Conservation (phyloP, 1,140 invertebrate genomes). For the Apis florea region DNA sequence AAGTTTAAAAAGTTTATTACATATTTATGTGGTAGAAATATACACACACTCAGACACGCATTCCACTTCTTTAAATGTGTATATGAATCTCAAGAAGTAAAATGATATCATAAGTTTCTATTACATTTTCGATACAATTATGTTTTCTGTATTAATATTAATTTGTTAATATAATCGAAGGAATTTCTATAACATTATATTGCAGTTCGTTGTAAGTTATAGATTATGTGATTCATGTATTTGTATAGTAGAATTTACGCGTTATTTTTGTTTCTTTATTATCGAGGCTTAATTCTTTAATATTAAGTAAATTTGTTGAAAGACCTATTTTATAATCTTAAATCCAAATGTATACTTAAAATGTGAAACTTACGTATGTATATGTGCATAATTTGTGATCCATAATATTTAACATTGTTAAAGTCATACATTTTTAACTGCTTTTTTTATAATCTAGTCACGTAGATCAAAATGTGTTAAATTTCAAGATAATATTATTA, state of each 20-base stretch:
- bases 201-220: conserved; percentile 28
- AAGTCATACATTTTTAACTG: conserved; percentile 70
- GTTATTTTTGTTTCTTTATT: conserved; percentile 39
- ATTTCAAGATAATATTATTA: conserved; percentile 74
- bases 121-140: conserved; percentile 23
- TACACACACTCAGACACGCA: neutral
- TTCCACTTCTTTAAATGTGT: conserved; percentile 33
- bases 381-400: conserved; percentile 71
- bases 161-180: conserved; percentile 46
- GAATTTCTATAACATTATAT: conserved; percentile 52
- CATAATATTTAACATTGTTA: conserved; percentile 72
- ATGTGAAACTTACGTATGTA: conserved; percentile 61
- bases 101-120: conserved; percentile 29
- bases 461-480: conserved; percentile 75
- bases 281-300: conserved; percentile 48
- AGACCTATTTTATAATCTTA: conserved; percentile 47
- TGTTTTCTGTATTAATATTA: conserved; percentile 37
- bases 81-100: conserved; percentile 52
- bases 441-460: conserved; percentile 78
- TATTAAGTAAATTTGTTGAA: conserved; percentile 49
- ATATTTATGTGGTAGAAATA: conserved; percentile 31
- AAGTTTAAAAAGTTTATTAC: conserved; percentile 24
- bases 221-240: conserved; percentile 31
- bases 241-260: conserved; percentile 34
- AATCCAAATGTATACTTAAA: conserved; percentile 60